These are phyloP conservation scores for Anguilla rostrata DNA, from an alignment of 2,113 vertebrate genomes.

Conservation along the genomic window DNA sequence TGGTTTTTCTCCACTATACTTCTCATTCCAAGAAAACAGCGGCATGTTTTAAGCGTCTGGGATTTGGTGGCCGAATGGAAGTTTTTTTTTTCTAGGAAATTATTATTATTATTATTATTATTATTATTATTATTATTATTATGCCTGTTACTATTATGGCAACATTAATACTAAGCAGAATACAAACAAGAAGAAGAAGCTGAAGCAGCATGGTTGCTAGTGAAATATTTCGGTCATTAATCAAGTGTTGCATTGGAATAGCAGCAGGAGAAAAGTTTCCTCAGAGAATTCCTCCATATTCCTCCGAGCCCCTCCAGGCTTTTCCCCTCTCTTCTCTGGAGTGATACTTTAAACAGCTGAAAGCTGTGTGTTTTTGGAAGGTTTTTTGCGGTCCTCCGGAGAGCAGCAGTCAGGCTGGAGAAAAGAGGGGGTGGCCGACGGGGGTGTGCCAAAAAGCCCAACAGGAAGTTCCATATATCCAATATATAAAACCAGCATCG, in stretches of 20 bases:
- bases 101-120: no score
- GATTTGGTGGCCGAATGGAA: no score
- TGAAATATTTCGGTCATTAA: not conserved
- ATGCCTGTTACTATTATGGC: no score
- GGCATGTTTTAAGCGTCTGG: no score
- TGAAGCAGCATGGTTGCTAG: not conserved
- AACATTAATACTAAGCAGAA: no score
- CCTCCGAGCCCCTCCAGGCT: not conserved
- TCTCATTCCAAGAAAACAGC: no score
- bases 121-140: no score
- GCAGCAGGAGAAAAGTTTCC: not conserved
- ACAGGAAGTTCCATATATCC: not conserved
- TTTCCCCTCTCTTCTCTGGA: not conserved
- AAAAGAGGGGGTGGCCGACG: not conserved
- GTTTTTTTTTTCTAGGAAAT: no score
- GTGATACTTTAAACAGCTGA: constrained; percentile 9
- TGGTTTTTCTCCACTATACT: no score
- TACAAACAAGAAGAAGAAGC: not conserved
- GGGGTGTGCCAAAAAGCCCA: not conserved
- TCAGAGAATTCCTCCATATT: not conserved
- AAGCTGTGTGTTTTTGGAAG: not conserved
- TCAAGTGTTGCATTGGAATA: not conserved
- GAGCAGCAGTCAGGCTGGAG: not conserved
- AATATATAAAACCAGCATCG: not conserved
- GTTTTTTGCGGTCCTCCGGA: not conserved